A percentile compares a stretch with the other conserved stretches of the same genome.
These are phyloP conservation scores for Falcaria lacertinaria DNA, from an alignment of 2,888 invertebrate genomes.

Conservation along the genomic window DNA sequence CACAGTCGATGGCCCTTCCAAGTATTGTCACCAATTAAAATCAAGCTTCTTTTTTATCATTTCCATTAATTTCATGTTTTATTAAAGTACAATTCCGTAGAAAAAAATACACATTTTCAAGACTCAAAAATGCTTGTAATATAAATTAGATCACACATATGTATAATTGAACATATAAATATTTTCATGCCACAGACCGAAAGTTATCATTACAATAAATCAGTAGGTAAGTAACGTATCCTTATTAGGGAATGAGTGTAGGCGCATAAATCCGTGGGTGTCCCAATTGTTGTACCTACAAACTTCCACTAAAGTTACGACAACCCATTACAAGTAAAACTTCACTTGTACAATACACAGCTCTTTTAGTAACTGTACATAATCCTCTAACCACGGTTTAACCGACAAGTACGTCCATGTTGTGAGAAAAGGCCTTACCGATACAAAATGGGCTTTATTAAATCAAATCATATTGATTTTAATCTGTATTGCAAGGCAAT, in stretches of 20 bases:
- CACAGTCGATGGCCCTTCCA: too few relatives aligned
- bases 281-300: slow-evolving; percentile 25
- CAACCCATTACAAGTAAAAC: background rate
- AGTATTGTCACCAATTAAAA: too few relatives aligned
- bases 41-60: too few relatives aligned
- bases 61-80: too few relatives aligned
- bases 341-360: background rate
- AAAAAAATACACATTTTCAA: too few relatives aligned
- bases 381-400: slow-evolving; percentile 27
- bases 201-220: too few relatives aligned
- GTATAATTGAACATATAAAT: too few relatives aligned
- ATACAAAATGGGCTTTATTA: background rate
- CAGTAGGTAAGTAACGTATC: slow-evolving; percentile 40
- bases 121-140: too few relatives aligned
- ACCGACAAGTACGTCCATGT: slow-evolving; percentile 15
- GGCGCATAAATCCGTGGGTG: slow-evolving; percentile 42
- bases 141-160: too few relatives aligned
- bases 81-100: too few relatives aligned
- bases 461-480: background rate
- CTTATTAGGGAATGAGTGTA: slow-evolving; percentile 39
- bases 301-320: background rate
- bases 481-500: background rate
- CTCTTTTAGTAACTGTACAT: slow-evolving; percentile 1
- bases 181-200: too few relatives aligned
- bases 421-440: slow-evolving; percentile 5